Base-by-base conservation (phyloP, 2,797 vertebrate genomes). In the Molossus alvarezi region DNA sequence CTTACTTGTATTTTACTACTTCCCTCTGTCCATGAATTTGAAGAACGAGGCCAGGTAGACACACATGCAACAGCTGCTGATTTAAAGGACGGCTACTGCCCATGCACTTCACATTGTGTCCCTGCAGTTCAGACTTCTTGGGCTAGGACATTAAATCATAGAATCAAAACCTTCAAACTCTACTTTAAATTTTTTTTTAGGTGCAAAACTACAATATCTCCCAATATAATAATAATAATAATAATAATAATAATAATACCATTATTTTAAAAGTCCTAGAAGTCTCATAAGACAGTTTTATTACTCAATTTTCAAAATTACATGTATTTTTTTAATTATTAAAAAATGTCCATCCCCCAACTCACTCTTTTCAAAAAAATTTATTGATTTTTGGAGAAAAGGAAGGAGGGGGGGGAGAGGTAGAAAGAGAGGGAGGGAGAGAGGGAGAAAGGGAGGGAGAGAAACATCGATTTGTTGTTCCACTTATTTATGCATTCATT, bases 221-320 rank as follows among this genome's bases (percentile, higher is more conserved):
- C 58, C 58, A 45, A 45, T 93, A 0, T 53, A 84, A 76, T 18
- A 58, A 93, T 15, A 80, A 33, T 33, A 33, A 33, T 33, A 33
- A 33, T 33, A 33, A 0, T 53, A 84, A 76, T 18, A 58, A 93
- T 57, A 69, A 87, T 75, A 65, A 67, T 48, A 62, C 23, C n/a
- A 21, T n/a, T 67, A 84, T 65, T 88, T 81, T 48, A 33, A 55
- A 92, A 91, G 20, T 84, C 60, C 41, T 29, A 60, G 14, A 91
- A 84, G 60, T 73, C 51, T 57, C 27, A 72, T 62, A 95, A 95
- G 48, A 45, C 62, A 76, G 33, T 87, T 96, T 96, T 96, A 95
- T 95, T 96, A 88, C 2, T 96, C 92, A 93, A 25, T 67, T 96
- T 69, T 92, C 88, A 95, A 96, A 95, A 89, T 51, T 77, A 90